Evolutionary conservation across 2,113 vertebrate genomes (phyloP).

Genomic region (Barbus barbus): DNA sequence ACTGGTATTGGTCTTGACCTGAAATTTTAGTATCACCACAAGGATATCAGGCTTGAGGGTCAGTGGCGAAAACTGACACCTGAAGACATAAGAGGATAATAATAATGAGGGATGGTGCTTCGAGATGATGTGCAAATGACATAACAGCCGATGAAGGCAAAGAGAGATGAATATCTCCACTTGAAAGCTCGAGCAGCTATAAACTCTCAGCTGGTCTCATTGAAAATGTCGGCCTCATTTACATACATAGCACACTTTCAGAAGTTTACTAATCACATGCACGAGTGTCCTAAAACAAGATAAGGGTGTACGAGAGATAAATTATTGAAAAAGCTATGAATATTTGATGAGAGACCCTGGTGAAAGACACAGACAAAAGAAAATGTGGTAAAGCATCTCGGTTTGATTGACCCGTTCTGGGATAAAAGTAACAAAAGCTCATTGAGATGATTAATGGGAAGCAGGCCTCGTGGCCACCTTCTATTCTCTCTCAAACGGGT

Average conservation of each 20-base stretch:
- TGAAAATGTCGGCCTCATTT: conserved; percentile 42
- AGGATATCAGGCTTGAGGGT: background rate
- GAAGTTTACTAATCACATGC: conserved; percentile 50
- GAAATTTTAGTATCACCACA: background rate
- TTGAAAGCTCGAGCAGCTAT: conserved; percentile 24
- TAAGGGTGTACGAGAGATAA: conserved; percentile 38
- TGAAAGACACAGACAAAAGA: conserved; percentile 44
- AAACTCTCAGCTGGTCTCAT: conserved; percentile 4
- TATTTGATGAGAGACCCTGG: conserved; percentile 44
- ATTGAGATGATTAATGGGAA: conserved; percentile 43
- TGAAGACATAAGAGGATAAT: background rate
- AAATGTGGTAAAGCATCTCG: conserved; percentile 28
- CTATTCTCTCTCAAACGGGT: conserved; percentile 29
- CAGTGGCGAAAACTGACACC: background rate
- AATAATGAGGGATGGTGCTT: background rate
- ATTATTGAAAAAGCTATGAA: conserved; percentile 55
- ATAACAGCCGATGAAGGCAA: conserved; percentile 24
- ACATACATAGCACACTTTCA: conserved; percentile 44
- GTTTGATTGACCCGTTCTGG: conserved; percentile 44
- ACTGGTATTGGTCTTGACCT: background rate
- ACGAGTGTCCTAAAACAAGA: conserved; percentile 44
- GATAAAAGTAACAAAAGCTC: conserved; percentile 39
- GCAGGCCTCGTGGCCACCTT: background rate
- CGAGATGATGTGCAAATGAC: conserved; percentile 5
- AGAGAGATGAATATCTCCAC: conserved; percentile 36